phyloP scores from a whole-genome alignment of 1,140 invertebrate species.

The Antheraea mylitta region DNA sequence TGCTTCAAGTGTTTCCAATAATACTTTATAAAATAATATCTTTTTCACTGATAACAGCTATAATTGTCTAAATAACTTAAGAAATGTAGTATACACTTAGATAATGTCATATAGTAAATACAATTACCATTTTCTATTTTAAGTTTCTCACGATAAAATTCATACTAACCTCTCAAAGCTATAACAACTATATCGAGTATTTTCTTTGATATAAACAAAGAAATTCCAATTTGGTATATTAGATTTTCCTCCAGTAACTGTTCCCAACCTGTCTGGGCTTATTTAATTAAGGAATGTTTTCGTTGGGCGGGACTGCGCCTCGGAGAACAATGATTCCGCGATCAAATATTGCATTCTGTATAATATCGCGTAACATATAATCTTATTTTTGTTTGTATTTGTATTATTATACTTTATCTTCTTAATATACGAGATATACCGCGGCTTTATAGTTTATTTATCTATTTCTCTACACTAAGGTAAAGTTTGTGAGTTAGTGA shows the following conservation, averaged over 20 bases:
- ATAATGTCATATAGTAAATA: too few species aligned
- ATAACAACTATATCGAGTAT: not conserved
- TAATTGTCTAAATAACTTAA: too few species aligned
- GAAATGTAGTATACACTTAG: too few species aligned
- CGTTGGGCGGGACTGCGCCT: constrained; percentile 17
- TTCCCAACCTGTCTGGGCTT: constrained; percentile 26
- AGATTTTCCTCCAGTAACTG: constrained; percentile 22
- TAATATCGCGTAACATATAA: constrained; percentile 16
- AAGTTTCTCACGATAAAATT: too few species aligned
- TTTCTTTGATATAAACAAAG: constrained; percentile 21
- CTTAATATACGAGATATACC: not conserved
- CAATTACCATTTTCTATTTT: too few species aligned
- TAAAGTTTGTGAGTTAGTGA: too few species aligned
- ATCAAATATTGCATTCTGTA: constrained; percentile 22
- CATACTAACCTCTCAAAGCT: too few species aligned
- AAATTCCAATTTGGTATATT: constrained; percentile 23
- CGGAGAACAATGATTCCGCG: constrained; percentile 10
- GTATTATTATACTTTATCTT: not conserved
- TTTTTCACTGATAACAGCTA: too few species aligned
- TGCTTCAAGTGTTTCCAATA: too few species aligned
- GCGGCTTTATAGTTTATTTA: not conserved
- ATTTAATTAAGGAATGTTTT: constrained; percentile 34
- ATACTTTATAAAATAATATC: too few species aligned
- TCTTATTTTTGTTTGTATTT: constrained; percentile 12
- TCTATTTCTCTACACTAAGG: too few species aligned